Evolutionary conservation across 2,888 invertebrate genomes (phyloP), one percentile per base, ranked within the genome.

Genomic region (Merodon equestris): DNA sequence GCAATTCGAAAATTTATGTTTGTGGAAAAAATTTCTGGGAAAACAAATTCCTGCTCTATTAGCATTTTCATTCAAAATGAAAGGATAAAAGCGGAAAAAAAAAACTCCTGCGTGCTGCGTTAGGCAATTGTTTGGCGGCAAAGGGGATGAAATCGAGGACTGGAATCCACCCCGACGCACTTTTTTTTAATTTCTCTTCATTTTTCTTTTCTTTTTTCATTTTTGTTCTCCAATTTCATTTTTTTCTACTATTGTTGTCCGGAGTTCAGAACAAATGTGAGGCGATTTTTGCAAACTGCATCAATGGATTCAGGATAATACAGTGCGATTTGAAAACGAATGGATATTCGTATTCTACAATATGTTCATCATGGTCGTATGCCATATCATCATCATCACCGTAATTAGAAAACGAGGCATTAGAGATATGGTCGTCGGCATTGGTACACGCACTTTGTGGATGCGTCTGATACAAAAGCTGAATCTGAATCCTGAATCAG

Each of bases 21-120:
- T 74, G 74, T 67, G 50, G 56, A 74, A 74, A 74, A 66, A 67
- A 56, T 51, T 74, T 74, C 67, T 74, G 74, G 54, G 61, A 74
- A 74, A 74, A 74, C 73, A 68, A 68, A 68, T 61, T 74, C 67
- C 61, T 68, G 61, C 67, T 74, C 74, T 74, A 74, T 74, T 74
- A 74, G 74, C 60, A 74, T 61, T 61, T 67, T 74, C 50, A 74
- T 74, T 74, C 50, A 67, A 74, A 74, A 61, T 61, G 67, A 67
- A 4, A 27, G 2, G 27, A 27, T 27, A 27, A 27, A 27, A 27
- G 27, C 2, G 27, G 7, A 27, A 27, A 27, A 27, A 27, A 27
- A 27, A 67, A 74, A 64, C 45, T 74, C 61, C n/a, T 67, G 74
- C 74, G n/a, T 10, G 40, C 27, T 27, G 27, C 27, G 27, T 27